Percentiles rank a stretch among this genome's conserved stretches.
These are phyloP conservation scores for Trimorus sp. DNA, from an alignment of 2,888 invertebrate species.

Conservation along the genomic window DNA sequence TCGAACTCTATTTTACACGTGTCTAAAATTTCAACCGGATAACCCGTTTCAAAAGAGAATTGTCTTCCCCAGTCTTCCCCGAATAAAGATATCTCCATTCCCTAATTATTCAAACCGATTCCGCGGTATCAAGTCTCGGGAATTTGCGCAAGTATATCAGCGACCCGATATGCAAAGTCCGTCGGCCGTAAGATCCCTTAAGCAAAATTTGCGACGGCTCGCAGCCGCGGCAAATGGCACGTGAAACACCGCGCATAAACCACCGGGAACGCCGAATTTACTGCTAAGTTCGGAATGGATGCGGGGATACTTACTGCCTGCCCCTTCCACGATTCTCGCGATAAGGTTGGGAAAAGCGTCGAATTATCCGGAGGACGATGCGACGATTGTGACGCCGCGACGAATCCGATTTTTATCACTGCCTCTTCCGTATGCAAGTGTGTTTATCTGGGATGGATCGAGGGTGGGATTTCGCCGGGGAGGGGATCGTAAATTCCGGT, in stretches of 20 bases:
- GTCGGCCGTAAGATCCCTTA: slow-evolving; percentile 47
- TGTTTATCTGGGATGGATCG: no score
- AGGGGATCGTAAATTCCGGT: slow-evolving; percentile 24
- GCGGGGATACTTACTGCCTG: slow-evolving; percentile 10
- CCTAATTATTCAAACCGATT: slow-evolving; percentile 45
- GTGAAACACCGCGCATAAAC: slow-evolving; percentile 58
- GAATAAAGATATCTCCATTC: slow-evolving; percentile 8
- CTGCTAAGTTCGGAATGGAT: slow-evolving; percentile 58
- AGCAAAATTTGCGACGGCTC: slow-evolving; percentile 58
- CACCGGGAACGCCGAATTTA: slow-evolving; percentile 59
- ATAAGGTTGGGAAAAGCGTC: not conserved
- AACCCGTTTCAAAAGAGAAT: not conserved
- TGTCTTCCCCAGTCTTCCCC: slow-evolving; percentile 3
- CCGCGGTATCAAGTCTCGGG: slow-evolving; percentile 23
- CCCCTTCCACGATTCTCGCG: no score
- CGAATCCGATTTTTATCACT: slow-evolving; percentile 40
- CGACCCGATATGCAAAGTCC: slow-evolving; percentile 51
- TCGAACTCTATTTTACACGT: no score
- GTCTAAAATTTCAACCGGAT: no score
- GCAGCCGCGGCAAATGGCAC: slow-evolving; percentile 57
- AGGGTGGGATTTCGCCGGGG: not conserved
- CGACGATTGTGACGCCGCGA: slow-evolving; percentile 32
- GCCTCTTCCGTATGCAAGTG: not conserved
- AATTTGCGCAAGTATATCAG: slow-evolving; percentile 43
- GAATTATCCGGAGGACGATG: slow-evolving; percentile 19